phyloP scores from a whole-genome alignment of 2,113 vertebrate species.

The Leucopsar rothschildi region DNA sequence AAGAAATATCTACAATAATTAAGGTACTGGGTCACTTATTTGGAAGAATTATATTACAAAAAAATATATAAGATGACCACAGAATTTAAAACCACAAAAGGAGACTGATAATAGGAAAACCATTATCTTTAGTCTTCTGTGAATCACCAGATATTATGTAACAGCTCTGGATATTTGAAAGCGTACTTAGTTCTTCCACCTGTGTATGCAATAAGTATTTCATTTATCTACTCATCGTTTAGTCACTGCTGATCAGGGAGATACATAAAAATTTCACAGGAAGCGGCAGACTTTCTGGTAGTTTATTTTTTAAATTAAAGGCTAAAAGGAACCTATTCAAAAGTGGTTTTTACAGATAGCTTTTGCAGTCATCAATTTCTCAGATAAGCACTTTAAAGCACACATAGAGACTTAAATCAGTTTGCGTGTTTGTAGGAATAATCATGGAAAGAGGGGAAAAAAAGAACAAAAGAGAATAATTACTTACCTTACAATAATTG shows the following conservation, averaged over 20 bases:
- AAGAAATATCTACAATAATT: neutral
- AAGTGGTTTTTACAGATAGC: neutral
- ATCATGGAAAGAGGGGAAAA: neutral
- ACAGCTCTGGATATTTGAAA: neutral
- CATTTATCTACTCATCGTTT: neutral
- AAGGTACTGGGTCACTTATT: neutral
- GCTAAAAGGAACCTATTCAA: neutral
- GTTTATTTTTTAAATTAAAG: neutral
- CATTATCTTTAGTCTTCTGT: neutral
- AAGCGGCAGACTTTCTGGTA: neutral
- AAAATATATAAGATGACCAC: neutral
- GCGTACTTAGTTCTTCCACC: neutral
- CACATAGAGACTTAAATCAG: neutral
- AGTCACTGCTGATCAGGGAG: neutral
- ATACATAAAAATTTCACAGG: neutral
- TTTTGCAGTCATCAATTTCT: neutral
- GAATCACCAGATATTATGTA: neutral
- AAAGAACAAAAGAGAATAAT: neutral
- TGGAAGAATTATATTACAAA: neutral
- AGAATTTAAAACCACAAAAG: neutral
- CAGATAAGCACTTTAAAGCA: neutral
- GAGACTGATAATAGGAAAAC: neutral
- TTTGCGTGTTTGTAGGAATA: neutral
- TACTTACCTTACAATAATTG: neutral
- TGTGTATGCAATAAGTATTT: neutral